Percentiles rank a stretch among this genome's conserved stretches.
Conservation (phyloP, 2,888 invertebrate species). For the Diaperis boleti region DNA sequence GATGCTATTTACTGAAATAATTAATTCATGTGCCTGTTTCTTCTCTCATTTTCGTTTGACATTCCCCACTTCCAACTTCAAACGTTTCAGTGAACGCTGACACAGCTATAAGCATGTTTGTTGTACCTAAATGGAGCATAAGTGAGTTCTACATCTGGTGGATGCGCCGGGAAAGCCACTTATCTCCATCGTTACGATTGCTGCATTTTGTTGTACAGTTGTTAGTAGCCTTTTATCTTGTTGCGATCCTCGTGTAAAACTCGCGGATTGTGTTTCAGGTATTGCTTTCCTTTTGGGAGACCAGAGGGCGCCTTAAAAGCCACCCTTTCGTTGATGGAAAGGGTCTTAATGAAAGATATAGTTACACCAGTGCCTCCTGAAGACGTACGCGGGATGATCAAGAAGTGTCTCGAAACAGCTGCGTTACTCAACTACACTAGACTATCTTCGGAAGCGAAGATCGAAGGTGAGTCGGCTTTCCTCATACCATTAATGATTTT, state of each 20-base stretch:
- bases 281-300: constrained; percentile 98
- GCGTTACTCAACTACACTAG: constrained; percentile 97
- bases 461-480: constrained; percentile 82
- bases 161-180: constrained; percentile 7
- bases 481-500: constrained; percentile 9
- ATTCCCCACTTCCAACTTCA: too few species aligned
- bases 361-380: constrained; percentile 96
- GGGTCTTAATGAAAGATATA: constrained; percentile 99
- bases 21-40: too few species aligned
- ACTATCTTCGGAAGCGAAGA: constrained; percentile 96
- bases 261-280: constrained; percentile 69
- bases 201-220: constrained; percentile 32
- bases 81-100: background rate
- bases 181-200: constrained; percentile 3
- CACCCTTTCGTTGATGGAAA: constrained; percentile 93
- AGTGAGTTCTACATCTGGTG: constrained; percentile 4
- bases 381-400: constrained; percentile 96
- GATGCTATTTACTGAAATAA: too few species aligned
- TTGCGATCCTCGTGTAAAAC: constrained; percentile 6
- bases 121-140: constrained; percentile 1
- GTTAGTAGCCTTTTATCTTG: constrained; percentile 1
- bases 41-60: too few species aligned
- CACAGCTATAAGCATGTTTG: constrained; percentile 17
- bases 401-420: constrained; percentile 97
- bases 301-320: constrained; percentile 98